Evolutionary conservation across 1,140 invertebrate genomes (phyloP).

Genomic region (Zaprionus nigranus): DNA sequence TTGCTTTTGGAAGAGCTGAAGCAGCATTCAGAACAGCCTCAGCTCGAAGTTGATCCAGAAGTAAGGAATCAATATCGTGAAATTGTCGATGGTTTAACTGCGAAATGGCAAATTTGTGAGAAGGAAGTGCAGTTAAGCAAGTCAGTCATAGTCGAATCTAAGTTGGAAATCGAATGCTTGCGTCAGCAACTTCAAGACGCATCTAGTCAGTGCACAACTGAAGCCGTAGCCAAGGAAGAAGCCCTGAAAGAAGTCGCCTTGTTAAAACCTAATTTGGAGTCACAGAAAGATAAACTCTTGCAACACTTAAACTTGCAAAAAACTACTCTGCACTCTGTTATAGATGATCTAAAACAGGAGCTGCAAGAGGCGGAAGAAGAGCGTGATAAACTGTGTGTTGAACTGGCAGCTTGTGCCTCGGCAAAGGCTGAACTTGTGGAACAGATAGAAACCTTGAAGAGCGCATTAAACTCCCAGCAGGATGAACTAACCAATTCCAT

Average conservation of each 20-base stretch:
- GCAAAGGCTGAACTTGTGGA: background rate
- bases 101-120: background rate
- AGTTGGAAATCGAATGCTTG: background rate
- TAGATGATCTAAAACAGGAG: background rate
- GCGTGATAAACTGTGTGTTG: background rate
- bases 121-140: background rate
- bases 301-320: background rate
- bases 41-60: background rate
- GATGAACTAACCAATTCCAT: background rate
- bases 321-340: background rate
- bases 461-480: background rate
- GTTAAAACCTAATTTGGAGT: background rate
- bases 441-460: background rate
- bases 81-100: slow-evolving; percentile 13
- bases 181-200: background rate
- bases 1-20: slow-evolving; percentile 3
- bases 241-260: background rate
- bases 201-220: background rate
- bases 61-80: background rate
- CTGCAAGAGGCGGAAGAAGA: background rate
- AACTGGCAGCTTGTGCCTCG: background rate
- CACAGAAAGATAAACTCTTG: background rate
- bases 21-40: background rate
- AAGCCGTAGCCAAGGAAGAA: background rate
- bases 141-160: background rate